Base-by-base conservation (phyloP, 53 echinoderm and acorn worm species). In the Echinarachnius parma region DNA sequence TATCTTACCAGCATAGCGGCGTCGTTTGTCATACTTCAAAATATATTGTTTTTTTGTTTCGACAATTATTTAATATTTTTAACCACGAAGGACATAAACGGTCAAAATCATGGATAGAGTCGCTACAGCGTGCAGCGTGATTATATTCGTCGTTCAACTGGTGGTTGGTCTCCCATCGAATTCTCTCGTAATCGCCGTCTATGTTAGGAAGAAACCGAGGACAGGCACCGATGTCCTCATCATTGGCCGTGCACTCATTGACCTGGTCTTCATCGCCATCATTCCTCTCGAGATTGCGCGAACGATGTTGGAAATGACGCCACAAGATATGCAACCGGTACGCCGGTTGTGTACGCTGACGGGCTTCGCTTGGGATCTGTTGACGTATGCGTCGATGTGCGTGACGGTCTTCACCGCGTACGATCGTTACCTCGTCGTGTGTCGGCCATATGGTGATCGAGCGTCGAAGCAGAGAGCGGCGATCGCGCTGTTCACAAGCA, bases 91-190 rank as follows among this genome's bases (percentile, higher is more conserved):
- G n/a, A n/a, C n/a, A n/a, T n/a, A n/a, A n/a, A n/a, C n/a, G n/a
- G n/a, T n/a, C n/a, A n/a, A n/a, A n/a, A n/a, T n/a, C n/a, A n/a
- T n/a, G n/a, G n/a, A n/a, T n/a, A n/a, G n/a, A n/a, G n/a, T n/a
- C n/a, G n/a, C n/a, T n/a, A n/a, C n/a, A n/a, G n/a, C n/a, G n/a
- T 29, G 4, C 9, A 46, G 44, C 47, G 15, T 65, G 27, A 46
- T 47, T 26, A 14, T 65, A 1, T 65, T 20, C 2, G 28, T 28
- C 18, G 45, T 68, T 19, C 68, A 68, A 22, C 4, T 68, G 24
- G 8, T 53, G 0, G 21, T 68, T 1, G 52, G 68, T 9, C 22
- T 68, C n/a, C 68, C 68, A 2, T 52, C 35, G 28, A 68, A 68
- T 34, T 22, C 53, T 3, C 31, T 68, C 21, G 52, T 68, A 21